Evolutionary conservation across 1,140 invertebrate genomes (phyloP).

Genomic region (Ridgeia piscesae): DNA sequence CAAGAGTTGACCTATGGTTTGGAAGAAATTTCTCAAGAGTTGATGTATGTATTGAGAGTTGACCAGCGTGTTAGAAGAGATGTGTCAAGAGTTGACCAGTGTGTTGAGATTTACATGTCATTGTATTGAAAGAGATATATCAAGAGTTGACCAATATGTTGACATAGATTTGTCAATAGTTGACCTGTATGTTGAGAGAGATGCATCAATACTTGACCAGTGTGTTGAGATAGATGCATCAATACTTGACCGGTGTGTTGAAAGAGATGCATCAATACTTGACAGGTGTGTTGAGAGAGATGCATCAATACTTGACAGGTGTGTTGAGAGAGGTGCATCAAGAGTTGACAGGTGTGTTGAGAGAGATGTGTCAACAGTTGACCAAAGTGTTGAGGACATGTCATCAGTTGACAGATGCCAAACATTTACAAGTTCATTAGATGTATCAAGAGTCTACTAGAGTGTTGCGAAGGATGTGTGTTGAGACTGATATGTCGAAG

Average conservation of each 20-base stretch:
- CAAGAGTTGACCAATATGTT: not conserved
- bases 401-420: no score
- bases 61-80: no score
- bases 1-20: not conserved
- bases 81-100: not conserved
- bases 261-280: not conserved
- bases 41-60: not conserved
- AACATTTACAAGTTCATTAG: not conserved
- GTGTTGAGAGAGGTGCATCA: not conserved
- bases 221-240: not conserved
- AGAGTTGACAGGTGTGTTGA: not conserved
- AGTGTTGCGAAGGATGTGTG: no score
- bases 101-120: not conserved
- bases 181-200: not conserved
- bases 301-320: not conserved
- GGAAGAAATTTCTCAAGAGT: not conserved
- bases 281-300: not conserved
- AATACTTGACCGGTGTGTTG: not conserved
- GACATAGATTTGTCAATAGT: not conserved
- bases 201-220: not conserved
- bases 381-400: not conserved
- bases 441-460: no score
- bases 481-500: not conserved
- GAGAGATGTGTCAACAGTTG: not conserved
- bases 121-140: not conserved